Conservation (phyloP, 2,888 invertebrate genomes). For the Callyntrura sp. region DNA sequence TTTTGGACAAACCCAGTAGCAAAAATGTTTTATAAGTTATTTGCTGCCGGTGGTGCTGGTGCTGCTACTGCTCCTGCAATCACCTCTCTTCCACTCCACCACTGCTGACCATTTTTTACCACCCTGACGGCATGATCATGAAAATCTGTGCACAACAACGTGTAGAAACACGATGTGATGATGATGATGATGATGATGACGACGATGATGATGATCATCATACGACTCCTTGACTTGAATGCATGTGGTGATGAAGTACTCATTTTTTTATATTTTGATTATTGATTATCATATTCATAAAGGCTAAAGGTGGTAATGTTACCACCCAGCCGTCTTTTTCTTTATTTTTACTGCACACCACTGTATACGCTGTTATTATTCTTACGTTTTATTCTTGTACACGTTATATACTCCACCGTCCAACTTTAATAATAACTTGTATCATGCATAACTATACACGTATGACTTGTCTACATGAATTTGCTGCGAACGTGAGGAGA, state of each 20-base stretch:
- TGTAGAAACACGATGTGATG: background rate
- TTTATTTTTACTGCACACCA: constrained; percentile 26
- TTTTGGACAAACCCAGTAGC: constrained; percentile 68
- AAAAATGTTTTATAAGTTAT: constrained; percentile 4
- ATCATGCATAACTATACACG: background rate
- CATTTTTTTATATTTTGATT: constrained; percentile 63
- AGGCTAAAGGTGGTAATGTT: constrained; percentile 71
- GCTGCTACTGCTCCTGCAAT: background rate
- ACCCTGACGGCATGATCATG: constrained; percentile 61
- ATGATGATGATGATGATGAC: background rate
- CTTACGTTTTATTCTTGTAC: constrained; percentile 28
- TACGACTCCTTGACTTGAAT: constrained; percentile 34
- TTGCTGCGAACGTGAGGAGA: constrained; percentile 6
- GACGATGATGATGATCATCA: background rate
- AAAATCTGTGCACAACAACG: constrained; percentile 42
- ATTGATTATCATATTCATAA: constrained; percentile 76
- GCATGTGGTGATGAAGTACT: constrained; percentile 65
- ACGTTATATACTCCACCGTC: background rate
- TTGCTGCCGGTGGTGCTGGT: constrained; percentile 15
- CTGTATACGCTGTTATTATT: constrained; percentile 15
- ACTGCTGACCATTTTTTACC: constrained; percentile 57
- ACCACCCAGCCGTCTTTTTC: constrained; percentile 68
- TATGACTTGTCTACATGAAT: constrained; percentile 41
- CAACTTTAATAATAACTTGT: constrained; percentile 19
- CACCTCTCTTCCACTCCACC: background rate